Evolutionary conservation across 1,140 invertebrate genomes (phyloP).

Genomic region (Pseudomyrmex flavicornis): DNA sequence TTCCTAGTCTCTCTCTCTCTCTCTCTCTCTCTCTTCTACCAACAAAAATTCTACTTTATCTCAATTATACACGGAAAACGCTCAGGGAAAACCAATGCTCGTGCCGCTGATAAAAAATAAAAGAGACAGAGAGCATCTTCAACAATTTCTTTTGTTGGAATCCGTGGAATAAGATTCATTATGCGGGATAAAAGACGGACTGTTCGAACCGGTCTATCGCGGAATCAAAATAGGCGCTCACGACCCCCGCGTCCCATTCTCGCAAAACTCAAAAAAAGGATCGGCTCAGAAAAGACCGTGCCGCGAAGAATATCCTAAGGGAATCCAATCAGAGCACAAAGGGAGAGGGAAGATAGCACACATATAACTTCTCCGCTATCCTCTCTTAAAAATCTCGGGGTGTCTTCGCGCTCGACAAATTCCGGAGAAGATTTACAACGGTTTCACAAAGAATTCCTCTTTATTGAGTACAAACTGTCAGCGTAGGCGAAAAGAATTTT

Average conservation of each 20-base stretch:
- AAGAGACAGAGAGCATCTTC: conserved; percentile 35
- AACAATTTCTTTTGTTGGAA: conserved; percentile 46
- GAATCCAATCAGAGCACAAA: conserved; percentile 70
- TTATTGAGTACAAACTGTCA: conserved; percentile 53
- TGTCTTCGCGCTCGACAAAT: conserved; percentile 48
- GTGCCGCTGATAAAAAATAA: conserved; percentile 16
- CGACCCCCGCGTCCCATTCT: conserved; percentile 17
- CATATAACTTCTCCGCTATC: conserved; percentile 52
- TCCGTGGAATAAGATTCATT: conserved; percentile 44
- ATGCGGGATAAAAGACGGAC: conserved; percentile 59
- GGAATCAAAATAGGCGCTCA: conserved; percentile 62
- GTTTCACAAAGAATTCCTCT: not conserved
- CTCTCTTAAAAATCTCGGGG: conserved; percentile 66
- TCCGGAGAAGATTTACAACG: conserved; percentile 65
- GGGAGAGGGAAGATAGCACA: not conserved
- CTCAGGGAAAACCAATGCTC: not conserved
- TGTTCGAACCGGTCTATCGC: conserved; percentile 47
- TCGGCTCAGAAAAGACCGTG: conserved; percentile 57
- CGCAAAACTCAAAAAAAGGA: conserved; percentile 40
- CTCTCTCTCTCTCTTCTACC: too few relatives aligned
- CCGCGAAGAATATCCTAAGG: conserved; percentile 53
- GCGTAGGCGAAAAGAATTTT: conserved; percentile 58
- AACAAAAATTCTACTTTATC: conserved; percentile 26
- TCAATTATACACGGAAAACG: conserved; percentile 38
- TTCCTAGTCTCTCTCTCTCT: not conserved